Evolutionary conservation across 1,140 invertebrate genomes (phyloP).

Genomic region (Drosophila ficusphila): DNA sequence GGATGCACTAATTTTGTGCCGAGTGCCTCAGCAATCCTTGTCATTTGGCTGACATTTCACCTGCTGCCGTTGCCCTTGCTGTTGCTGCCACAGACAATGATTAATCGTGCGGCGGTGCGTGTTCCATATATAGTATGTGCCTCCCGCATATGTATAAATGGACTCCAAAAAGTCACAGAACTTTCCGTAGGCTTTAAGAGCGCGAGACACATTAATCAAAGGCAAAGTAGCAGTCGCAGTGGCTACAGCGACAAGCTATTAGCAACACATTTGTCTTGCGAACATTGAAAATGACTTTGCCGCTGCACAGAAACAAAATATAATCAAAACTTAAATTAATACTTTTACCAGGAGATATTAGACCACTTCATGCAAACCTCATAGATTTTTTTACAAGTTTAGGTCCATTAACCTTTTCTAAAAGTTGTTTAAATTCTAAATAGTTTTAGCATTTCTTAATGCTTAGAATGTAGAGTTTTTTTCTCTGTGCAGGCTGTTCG

Average conservation of each 20-base stretch:
- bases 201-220: conserved; percentile 68
- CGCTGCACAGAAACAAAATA: background rate
- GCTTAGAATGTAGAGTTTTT: background rate
- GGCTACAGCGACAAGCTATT: conserved; percentile 76
- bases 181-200: conserved; percentile 60
- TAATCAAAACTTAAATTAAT: background rate
- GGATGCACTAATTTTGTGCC: conserved; percentile 19
- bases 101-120: conserved; percentile 57
- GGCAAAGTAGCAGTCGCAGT: conserved; percentile 42
- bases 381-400: no score
- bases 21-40: background rate
- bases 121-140: conserved; percentile 19
- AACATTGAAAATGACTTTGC: conserved; percentile 52
- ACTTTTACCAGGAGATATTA: no score
- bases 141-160: conserved; percentile 19
- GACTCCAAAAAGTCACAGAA: conserved; percentile 65
- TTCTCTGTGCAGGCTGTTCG: background rate
- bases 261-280: conserved; percentile 79
- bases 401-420: no score
- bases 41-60: conserved; percentile 51
- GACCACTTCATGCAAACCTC: no score
- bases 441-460: no score
- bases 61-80: conserved; percentile 36
- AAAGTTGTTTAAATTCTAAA: no score
- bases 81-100: conserved; percentile 55